Evolutionary conservation across 2,888 invertebrate genomes (phyloP).

Genomic region (Neoaliturus tenellus): DNA sequence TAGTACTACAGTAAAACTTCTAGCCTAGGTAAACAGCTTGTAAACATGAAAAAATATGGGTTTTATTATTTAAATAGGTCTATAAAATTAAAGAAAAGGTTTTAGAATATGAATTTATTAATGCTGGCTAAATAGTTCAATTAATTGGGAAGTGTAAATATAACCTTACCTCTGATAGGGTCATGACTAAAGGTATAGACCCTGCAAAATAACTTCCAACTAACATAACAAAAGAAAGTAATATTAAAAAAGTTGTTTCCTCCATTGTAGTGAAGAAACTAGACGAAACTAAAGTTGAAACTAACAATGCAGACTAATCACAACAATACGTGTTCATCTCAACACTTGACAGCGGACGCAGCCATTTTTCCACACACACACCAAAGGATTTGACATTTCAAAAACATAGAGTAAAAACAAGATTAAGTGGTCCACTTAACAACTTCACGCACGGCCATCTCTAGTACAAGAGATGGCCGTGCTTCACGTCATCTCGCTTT

Average conservation of each 20-base stretch:
- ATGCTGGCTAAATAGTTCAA: too few relatives aligned
- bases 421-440: too few relatives aligned
- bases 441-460: too few relatives aligned
- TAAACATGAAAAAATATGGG: too few relatives aligned
- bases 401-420: background rate
- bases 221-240: slow-evolving; percentile 94
- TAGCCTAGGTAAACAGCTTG: too few relatives aligned
- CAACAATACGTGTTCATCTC: slow-evolving; percentile 4
- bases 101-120: too few relatives aligned
- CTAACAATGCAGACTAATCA: background rate
- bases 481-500: too few relatives aligned
- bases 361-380: slow-evolving; percentile 1
- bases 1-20: too few relatives aligned
- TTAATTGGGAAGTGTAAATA: slow-evolving; percentile 49
- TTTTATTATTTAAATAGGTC: too few relatives aligned
- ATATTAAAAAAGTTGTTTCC: slow-evolving; percentile 87
- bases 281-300: background rate
- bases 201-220: slow-evolving; percentile 97
- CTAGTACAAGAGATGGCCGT: too few relatives aligned
- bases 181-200: slow-evolving; percentile 94
- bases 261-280: slow-evolving; percentile 77
- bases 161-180: slow-evolving; percentile 91
- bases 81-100: too few relatives aligned
- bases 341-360: background rate
- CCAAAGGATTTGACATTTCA: background rate